phyloP scores from a whole-genome alignment of 2,888 invertebrate species.

The Erebia epiphron region DNA sequence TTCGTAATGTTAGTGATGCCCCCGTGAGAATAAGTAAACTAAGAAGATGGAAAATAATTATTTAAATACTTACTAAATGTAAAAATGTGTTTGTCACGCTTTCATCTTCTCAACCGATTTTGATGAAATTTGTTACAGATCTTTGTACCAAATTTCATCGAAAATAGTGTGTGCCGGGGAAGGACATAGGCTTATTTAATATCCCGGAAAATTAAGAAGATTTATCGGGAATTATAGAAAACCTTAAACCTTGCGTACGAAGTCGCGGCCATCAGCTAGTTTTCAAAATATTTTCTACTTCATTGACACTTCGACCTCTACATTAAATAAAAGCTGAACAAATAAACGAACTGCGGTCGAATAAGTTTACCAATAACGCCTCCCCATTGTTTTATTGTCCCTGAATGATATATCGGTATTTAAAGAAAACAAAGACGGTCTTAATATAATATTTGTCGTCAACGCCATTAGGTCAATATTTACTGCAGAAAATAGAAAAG shows the following conservation, averaged over 20 bases:
- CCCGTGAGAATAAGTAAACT: too few relatives aligned
- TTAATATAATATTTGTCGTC: constrained; percentile 19
- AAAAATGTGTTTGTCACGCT: too few relatives aligned
- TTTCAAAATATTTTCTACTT: not conserved
- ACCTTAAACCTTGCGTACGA: constrained; percentile 36
- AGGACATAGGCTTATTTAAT: too few relatives aligned
- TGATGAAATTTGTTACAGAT: too few relatives aligned
- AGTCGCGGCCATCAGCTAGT: not conserved
- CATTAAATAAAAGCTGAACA: constrained; percentile 2
- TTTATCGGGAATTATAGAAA: not conserved
- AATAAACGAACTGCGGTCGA: constrained; percentile 3
- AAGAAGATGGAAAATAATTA: too few relatives aligned
- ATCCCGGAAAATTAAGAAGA: too few relatives aligned
- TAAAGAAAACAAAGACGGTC: constrained; percentile 20
- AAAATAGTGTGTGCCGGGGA: too few relatives aligned
- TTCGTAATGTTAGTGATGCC: too few relatives aligned
- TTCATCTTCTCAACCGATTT: too few relatives aligned
- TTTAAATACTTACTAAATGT: too few relatives aligned
- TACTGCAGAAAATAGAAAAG: constrained; percentile 8
- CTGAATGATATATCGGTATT: constrained; percentile 22
- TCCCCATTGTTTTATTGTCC: constrained; percentile 6
- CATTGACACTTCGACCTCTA: not conserved
- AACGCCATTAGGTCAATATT: not conserved
- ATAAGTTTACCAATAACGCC: constrained; percentile 12
- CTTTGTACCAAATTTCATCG: too few relatives aligned